Base-by-base conservation (phyloP, 2,888 invertebrate genomes). In the Scrobipalpa costella region DNA sequence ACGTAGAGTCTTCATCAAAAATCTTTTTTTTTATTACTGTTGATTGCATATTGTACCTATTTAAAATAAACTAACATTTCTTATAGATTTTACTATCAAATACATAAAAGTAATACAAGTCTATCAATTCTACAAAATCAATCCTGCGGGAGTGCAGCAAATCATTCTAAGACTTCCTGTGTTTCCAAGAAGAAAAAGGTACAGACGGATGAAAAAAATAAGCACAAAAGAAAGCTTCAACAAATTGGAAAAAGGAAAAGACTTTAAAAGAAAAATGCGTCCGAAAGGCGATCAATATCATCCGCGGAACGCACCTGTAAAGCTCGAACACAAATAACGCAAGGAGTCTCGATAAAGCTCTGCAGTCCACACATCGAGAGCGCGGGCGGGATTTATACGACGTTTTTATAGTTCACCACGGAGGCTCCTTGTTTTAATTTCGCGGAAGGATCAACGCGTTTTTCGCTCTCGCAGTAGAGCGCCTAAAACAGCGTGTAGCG, bases 371-470 rank as follows among this genome's bases (percentile, higher is more conserved):
- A 82, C 83, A 78, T 81, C 78, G 78, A 80, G 78, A 80, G 79
- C 75, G 68, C 71, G 73, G 71, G 73, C 65, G 70, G 81, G 85
- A 87, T 87, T 87, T 87, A 88, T 87, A 81, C 73, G 87, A 88
- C 86, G 81, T 84, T 86, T 83, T 84, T 84, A 84, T 85, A 85
- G 85, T 86, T 79, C 83, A 74, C 84, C 78, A 76, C 83, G 86
- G 88, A 86, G 85, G 85, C 83, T 86, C 81, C 84, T 85, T 85
- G 83, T 88, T 90, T 88, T 90, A 87, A 89, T 88, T 88, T 87
- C 77, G 79, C 74, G 73, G 79, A 78, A 83, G 83, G 84, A 89
- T 87, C 85, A 84, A 83, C 83, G 81, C 82, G 74, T 83, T 79
- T 52, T 80, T 74, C 77, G 70, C 69, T 73, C 67, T 68, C 5